These are phyloP conservation scores for Steinernema khuongi DNA, from an alignment of 1,140 invertebrate genomes.

Conservation along the genomic window DNA sequence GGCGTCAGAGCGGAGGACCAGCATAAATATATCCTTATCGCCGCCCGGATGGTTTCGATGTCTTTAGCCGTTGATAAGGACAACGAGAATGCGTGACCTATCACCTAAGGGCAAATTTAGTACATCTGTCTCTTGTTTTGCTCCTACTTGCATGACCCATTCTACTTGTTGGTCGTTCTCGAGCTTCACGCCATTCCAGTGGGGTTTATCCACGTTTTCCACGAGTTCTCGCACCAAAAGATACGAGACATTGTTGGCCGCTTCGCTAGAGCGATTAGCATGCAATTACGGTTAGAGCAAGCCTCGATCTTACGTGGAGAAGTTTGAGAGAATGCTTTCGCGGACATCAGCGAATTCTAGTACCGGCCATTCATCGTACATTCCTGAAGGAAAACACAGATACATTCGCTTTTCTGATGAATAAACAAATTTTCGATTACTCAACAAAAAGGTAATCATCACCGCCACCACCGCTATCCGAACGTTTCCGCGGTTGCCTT, in stretches of 20 bases:
- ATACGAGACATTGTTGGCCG: neutral
- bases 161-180: slow-evolving; percentile 12
- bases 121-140: neutral
- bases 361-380: slow-evolving; percentile 44
- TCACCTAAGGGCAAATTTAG: slow-evolving; percentile 19
- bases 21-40: slow-evolving; percentile 28
- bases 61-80: slow-evolving; percentile 31
- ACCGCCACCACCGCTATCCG: no score
- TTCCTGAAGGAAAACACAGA: slow-evolving; percentile 18
- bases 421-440: neutral
- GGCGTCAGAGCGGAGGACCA: slow-evolving; percentile 34
- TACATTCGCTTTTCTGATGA: neutral
- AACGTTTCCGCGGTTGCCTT: no score
- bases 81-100: slow-evolving; percentile 33
- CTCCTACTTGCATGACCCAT: slow-evolving; percentile 17
- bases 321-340: slow-evolving; percentile 31
- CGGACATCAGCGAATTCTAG: slow-evolving; percentile 39
- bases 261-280: neutral
- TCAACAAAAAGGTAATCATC: neutral
- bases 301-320: neutral
- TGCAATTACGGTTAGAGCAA: neutral
- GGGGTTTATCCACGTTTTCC: neutral
- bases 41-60: slow-evolving; percentile 26
- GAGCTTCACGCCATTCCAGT: neutral
- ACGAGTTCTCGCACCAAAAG: neutral